Percentiles rank a stretch among this genome's conserved stretches.
Conservation (phyloP, 2,113 vertebrate species). For the Cavia aperea region DNA sequence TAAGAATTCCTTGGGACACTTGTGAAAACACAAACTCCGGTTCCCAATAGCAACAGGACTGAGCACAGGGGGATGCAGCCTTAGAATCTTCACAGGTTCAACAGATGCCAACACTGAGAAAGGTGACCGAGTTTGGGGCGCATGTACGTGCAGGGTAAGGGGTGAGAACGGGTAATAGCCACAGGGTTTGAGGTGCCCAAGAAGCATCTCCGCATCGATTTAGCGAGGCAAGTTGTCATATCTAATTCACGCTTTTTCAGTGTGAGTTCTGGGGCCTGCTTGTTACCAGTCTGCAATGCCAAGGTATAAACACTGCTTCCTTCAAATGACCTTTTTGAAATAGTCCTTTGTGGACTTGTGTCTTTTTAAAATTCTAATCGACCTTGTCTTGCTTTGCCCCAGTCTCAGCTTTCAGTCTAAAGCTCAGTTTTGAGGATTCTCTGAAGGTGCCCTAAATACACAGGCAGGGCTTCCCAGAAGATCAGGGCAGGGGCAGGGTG, state of each 20-base stretch:
- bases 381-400: not conserved
- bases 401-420: not conserved
- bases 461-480: not conserved
- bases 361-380: not conserved
- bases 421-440: not conserved
- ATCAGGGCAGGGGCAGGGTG: rapidly evolving
- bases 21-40: not conserved
- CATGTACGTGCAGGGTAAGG: not conserved
- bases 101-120: not conserved
- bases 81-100: not conserved
- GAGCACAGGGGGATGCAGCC: not conserved
- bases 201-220: not conserved
- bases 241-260: not conserved
- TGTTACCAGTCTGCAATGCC: not conserved
- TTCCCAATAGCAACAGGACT: not conserved
- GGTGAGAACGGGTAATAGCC: not conserved
- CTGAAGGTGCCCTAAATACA: not conserved
- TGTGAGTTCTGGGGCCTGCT: too few species aligned
- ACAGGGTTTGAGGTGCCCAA: not conserved
- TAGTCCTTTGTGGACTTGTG: not conserved
- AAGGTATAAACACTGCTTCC: not conserved
- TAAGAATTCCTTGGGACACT: not conserved
- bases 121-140: not conserved
- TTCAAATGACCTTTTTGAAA: too few species aligned
- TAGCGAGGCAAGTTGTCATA: not conserved